These are phyloP conservation scores for Centruroides vittatus DNA, from an alignment of 1,140 invertebrate species.

Conservation along the genomic window DNA sequence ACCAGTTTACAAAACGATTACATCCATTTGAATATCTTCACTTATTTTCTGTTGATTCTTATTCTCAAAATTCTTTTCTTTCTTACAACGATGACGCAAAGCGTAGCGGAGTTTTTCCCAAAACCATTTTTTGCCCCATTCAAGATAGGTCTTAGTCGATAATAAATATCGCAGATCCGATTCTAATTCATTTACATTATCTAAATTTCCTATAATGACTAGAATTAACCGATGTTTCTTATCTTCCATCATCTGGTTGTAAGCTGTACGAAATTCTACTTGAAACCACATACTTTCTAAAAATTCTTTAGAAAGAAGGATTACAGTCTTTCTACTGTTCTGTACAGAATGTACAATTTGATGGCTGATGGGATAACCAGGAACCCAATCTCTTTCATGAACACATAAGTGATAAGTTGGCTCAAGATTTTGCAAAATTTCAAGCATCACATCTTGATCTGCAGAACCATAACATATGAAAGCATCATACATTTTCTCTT, in stretches of 20 bases:
- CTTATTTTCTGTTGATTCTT: too few relatives aligned
- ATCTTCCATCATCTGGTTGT: conserved; percentile 31
- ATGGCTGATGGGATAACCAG: conserved; percentile 56
- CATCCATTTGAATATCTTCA: too few relatives aligned
- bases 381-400: conserved; percentile 77
- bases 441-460: conserved; percentile 50
- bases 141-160: conserved; percentile 34
- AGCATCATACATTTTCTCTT: conserved; percentile 61
- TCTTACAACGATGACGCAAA: conserved; percentile 17
- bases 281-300: conserved; percentile 83
- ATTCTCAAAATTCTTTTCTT: neutral
- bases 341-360: conserved; percentile 83
- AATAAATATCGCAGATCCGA: conserved; percentile 23
- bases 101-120: conserved; percentile 27
- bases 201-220: conserved; percentile 57
- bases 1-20: too few relatives aligned
- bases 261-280: conserved; percentile 69
- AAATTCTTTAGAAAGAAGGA: conserved; percentile 82
- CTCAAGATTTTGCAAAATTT: conserved; percentile 47
- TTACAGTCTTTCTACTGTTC: conserved; percentile 68
- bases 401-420: conserved; percentile 56
- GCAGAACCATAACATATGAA: conserved; percentile 67
- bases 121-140: conserved; percentile 20
- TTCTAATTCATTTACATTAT: conserved; percentile 19
- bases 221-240: conserved; percentile 46